Percentiles rank a stretch among this genome's conserved stretches.
These are phyloP conservation scores for Pogonomyrmex californicus DNA, from an alignment of 1,140 invertebrate genomes.

Conservation along the genomic window DNA sequence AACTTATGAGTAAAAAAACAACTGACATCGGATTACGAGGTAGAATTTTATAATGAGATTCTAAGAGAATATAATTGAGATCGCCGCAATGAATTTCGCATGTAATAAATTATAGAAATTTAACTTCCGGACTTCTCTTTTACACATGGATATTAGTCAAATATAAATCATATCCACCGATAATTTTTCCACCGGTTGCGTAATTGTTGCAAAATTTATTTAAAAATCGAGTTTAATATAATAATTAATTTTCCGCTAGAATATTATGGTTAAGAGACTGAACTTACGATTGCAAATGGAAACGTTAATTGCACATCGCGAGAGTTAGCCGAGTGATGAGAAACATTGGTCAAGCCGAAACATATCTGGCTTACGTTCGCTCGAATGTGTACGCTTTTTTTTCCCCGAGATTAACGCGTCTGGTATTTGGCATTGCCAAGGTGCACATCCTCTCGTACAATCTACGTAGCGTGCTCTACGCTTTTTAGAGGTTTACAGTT, in stretches of 20 bases:
- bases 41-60: slow-evolving; percentile 36
- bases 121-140: slow-evolving; percentile 25
- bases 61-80: slow-evolving; percentile 38
- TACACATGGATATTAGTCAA: slow-evolving; percentile 40
- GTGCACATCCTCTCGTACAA: background rate
- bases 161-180: background rate
- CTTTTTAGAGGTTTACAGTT: slow-evolving; percentile 27
- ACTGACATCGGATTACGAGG: background rate
- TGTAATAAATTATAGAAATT: slow-evolving; percentile 2
- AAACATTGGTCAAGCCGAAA: slow-evolving; percentile 4
- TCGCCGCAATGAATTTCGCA: background rate
- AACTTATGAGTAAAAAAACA: slow-evolving; percentile 16
- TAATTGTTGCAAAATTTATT: background rate
- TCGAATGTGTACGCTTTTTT: background rate
- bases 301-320: slow-evolving; percentile 11
- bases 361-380: background rate
- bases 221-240: slow-evolving; percentile 22
- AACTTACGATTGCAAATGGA: background rate
- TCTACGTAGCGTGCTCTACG: background rate
- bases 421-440: slow-evolving; percentile 38
- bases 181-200: background rate
- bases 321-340: slow-evolving; percentile 30
- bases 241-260: background rate
- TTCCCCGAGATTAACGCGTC: slow-evolving; percentile 33
- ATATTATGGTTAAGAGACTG: background rate